Percentiles rank a stretch among this genome's conserved stretches.
Conservation (phyloP, 2,797 vertebrate genomes). For the Galaxias olidus region DNA sequence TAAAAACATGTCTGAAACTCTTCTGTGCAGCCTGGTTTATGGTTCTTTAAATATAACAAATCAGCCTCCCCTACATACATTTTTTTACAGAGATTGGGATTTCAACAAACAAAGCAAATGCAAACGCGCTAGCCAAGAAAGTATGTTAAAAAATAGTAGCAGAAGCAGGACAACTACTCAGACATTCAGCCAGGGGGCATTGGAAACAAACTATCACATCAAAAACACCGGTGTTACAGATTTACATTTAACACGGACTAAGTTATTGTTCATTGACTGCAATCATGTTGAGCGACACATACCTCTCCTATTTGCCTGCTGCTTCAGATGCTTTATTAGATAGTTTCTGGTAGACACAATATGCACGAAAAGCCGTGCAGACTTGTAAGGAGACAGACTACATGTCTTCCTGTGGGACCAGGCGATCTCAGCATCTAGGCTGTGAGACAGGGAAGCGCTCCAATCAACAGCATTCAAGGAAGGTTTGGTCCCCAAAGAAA, state of each 20-base stretch:
- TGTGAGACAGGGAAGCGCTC: conserved; percentile 41
- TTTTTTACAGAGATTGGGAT: neutral
- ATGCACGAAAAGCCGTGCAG: conserved; percentile 53
- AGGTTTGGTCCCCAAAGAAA: conserved; percentile 42
- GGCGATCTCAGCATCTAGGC: conserved; percentile 66
- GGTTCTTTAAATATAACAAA: too few species aligned
- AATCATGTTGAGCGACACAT: conserved; percentile 33
- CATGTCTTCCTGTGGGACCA: conserved; percentile 70
- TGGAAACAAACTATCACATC: conserved; percentile 42
- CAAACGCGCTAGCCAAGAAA: neutral
- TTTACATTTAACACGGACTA: too few species aligned
- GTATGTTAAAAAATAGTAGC: conserved; percentile 29
- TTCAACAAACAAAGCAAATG: neutral
- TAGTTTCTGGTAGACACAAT: conserved; percentile 49
- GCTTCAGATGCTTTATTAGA: conserved; percentile 43
- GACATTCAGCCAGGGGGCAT: conserved; percentile 30
- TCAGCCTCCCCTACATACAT: neutral
- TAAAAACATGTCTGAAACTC: conserved; percentile 30
- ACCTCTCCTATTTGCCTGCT: conserved; percentile 55
- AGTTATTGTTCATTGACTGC: neutral
- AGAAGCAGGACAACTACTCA: conserved; percentile 32
- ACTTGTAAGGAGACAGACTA: conserved; percentile 56
- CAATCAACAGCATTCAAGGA: conserved; percentile 63
- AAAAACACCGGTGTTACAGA: conserved; percentile 10
- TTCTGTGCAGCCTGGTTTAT: neutral